Base-by-base conservation (phyloP, 2,888 invertebrate species). In the Lomographa bimaculata region DNA sequence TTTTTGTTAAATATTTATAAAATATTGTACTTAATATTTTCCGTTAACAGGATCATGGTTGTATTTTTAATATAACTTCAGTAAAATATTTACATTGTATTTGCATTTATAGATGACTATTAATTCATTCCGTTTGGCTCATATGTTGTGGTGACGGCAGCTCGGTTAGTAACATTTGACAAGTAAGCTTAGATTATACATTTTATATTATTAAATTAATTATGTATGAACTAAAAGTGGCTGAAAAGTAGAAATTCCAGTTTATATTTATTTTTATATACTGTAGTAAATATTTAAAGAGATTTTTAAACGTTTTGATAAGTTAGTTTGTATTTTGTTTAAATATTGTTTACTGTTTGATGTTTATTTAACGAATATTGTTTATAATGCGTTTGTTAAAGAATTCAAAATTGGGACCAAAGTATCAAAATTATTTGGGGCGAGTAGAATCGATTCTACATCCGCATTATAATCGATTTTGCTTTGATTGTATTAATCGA, bases 351-450 rank as follows among this genome's bases (percentile, higher is more conserved):
- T n/a, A n/a, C n/a, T n/a, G n/a, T n/a, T n/a, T n/a, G n/a, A n/a
- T n/a, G n/a, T n/a, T n/a, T n/a, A 5, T 20, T 12, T 7, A 3
- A 12, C 10, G 10, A 23, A 12, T 21, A 30, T 39, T 7, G 33
- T 27, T 33, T 46, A 39, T 46, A 44, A 48, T 49, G 51, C 34
- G 50, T 54, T 50, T 35, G 25, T 14, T 27, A 43, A 34, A 41
- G 27, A 47, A 53, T 44, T 40, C 35, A 54, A 44, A 50, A 58
- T 71, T 66, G 75, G 75, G 75, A 76, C 75, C 75, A 76, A 74
- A 60, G 39, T 54, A 62, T 52, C 57, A 51, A 66, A 60, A 46
- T 35, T 32, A 24, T 36, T 35, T 46, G 24, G 2, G 24, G 23
- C 7, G 8, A 8, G 18, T 28, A 33, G 30, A 8, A 16, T 33